Conservation (phyloP, 1,140 invertebrate genomes). For the Bombus sibiricus region DNA sequence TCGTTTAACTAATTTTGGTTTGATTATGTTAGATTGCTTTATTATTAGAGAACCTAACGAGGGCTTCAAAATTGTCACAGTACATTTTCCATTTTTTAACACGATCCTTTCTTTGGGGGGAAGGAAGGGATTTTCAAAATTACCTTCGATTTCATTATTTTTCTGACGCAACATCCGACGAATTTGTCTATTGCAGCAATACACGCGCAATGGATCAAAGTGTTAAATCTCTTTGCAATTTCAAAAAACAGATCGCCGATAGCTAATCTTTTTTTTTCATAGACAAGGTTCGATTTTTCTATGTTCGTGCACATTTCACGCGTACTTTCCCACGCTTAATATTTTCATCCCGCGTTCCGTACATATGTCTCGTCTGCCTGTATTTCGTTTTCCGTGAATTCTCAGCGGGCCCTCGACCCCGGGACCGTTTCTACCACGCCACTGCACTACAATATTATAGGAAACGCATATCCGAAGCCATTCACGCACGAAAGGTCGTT, state of each 20-base stretch:
- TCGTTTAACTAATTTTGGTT: too few species aligned
- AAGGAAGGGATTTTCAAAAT: too few species aligned
- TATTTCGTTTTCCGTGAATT: slow-evolving; percentile 4
- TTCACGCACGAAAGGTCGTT: slow-evolving; percentile 50
- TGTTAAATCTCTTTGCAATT: background rate
- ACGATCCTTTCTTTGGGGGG: too few species aligned
- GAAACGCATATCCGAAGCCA: slow-evolving; percentile 46
- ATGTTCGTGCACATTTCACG: background rate
- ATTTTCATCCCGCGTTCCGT: slow-evolving; percentile 13
- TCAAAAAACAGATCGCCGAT: background rate
- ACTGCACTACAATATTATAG: slow-evolving; percentile 19
- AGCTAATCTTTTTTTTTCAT: background rate
- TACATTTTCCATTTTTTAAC: too few species aligned
- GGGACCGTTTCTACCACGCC: slow-evolving; percentile 17
- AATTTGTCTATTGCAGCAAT: too few species aligned
- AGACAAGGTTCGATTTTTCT: background rate
- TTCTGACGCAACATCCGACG: too few species aligned
- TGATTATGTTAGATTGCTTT: too few species aligned
- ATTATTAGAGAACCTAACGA: too few species aligned
- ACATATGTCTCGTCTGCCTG: slow-evolving; percentile 9
- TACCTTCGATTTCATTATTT: too few species aligned
- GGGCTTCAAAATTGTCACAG: too few species aligned
- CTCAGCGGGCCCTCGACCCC: slow-evolving; percentile 27
- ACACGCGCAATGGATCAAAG: too few species aligned
- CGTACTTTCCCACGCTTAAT: slow-evolving; percentile 1